A percentile compares a stretch with the other conserved stretches of the same genome.
phyloP scores from a whole-genome alignment of 2,888 invertebrate genomes.

The Bembecia ichneumoniformis region DNA sequence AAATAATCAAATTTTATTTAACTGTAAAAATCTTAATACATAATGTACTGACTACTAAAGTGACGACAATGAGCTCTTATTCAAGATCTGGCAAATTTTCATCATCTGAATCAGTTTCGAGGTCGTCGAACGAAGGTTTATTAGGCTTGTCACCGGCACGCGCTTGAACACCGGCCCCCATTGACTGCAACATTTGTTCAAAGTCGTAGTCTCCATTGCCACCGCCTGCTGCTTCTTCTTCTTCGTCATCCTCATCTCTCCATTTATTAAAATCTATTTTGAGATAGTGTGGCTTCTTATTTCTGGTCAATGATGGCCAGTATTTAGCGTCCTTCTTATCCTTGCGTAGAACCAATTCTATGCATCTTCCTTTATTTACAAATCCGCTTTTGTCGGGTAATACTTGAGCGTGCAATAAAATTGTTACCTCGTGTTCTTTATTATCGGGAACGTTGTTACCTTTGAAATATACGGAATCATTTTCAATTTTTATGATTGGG shows the following conservation, averaged over 20 bases:
- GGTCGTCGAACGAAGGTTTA: conserved; percentile 82
- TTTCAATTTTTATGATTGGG: conserved; percentile 84
- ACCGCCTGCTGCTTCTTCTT: conserved; percentile 67
- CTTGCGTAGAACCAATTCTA: conserved; percentile 83
- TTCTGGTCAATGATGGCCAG: conserved; percentile 91
- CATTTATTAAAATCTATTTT: conserved; percentile 98
- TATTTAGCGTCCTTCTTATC: conserved; percentile 80
- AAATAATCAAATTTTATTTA: conserved; percentile 48
- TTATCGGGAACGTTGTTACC: conserved; percentile 88
- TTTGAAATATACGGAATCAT: conserved; percentile 83
- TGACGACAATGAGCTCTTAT: conserved; percentile 42
- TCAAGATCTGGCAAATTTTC: conserved; percentile 84
- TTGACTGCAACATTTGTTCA: conserved; percentile 81
- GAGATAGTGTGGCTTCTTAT: conserved; percentile 94
- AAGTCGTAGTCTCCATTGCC: conserved; percentile 61
- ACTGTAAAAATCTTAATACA: conserved; percentile 67
- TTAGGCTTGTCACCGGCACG: conserved; percentile 59
- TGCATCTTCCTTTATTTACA: conserved; percentile 80
- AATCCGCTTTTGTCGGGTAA: conserved; percentile 83
- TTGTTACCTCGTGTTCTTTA: conserved; percentile 88
- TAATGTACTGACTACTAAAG: conserved; percentile 37
- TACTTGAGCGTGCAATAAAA: conserved; percentile 87
- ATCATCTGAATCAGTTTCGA: conserved; percentile 86
- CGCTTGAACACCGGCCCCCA: conserved; percentile 69
- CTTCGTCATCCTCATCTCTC: conserved; percentile 96